Conservation (phyloP, 2,888 invertebrate species). For the Chydorus sphaericus region DNA sequence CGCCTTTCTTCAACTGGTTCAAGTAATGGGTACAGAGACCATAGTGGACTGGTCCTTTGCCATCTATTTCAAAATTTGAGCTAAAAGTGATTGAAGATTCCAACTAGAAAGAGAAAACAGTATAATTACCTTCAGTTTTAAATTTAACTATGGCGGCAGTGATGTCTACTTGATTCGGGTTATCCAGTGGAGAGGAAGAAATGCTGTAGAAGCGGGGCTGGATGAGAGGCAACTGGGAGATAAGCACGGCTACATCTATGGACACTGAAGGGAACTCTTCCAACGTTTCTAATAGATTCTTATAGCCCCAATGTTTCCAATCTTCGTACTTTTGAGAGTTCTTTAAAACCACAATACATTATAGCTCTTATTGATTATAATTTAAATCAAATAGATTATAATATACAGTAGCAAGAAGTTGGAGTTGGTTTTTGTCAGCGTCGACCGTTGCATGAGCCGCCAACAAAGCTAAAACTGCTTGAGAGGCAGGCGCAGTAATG, state of each 20-base stretch:
- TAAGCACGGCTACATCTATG: conserved; percentile 64
- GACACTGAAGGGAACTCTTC: conserved; percentile 73
- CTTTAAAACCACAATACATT: conserved; percentile 37
- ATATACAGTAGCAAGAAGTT: conserved; percentile 55
- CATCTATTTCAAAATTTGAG: conserved; percentile 44
- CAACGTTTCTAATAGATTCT: conserved; percentile 71
- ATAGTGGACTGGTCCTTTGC: conserved; percentile 65
- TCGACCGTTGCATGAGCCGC: conserved; percentile 61
- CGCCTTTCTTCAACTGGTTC: conserved; percentile 51
- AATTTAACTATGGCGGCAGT: conserved; percentile 87
- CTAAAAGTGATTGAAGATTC: too few relatives aligned
- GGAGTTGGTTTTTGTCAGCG: conserved; percentile 55
- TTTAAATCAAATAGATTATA: background rate
- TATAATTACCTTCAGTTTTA: conserved; percentile 54
- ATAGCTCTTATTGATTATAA: background rate
- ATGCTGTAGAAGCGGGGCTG: conserved; percentile 91
- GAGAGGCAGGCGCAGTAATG: conserved; percentile 79
- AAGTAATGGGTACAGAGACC: conserved; percentile 91
- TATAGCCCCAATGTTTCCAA: conserved; percentile 77
- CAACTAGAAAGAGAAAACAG: background rate
- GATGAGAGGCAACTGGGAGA: conserved; percentile 65
- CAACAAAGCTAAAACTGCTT: conserved; percentile 67
- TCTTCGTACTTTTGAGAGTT: conserved; percentile 81
- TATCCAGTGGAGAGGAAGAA: conserved; percentile 67
- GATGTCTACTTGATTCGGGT: conserved; percentile 65